A percentile compares a stretch with the other conserved stretches of the same genome.
Evolutionary conservation across 53 echinoderm and acorn worm species (phyloP).

Genomic region (Paracentrotus lividus): DNA sequence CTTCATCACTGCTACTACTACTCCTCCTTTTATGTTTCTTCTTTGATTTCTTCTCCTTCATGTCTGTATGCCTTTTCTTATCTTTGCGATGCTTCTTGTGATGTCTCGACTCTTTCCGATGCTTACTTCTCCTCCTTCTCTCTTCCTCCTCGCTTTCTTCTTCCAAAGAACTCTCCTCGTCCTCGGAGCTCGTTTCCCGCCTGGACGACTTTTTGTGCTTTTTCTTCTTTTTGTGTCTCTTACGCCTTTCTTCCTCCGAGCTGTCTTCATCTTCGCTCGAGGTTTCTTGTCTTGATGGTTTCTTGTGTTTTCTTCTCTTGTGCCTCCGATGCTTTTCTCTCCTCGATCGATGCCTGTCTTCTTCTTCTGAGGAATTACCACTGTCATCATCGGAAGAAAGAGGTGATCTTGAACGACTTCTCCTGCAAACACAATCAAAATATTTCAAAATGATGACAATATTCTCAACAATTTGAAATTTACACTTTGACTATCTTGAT

Average conservation of each 20-base stretch:
- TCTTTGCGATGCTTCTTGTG: slow-evolving; percentile 64
- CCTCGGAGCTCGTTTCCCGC: slow-evolving; percentile 1
- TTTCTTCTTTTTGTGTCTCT: slow-evolving; percentile 12
- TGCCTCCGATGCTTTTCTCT: not conserved
- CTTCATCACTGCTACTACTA: slow-evolving; percentile 9
- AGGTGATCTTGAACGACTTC: slow-evolving; percentile 33
- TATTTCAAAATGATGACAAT: not conserved
- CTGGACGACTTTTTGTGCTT: slow-evolving; percentile 32
- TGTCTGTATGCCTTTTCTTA: slow-evolving; percentile 18
- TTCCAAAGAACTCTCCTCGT: slow-evolving; percentile 13
- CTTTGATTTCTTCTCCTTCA: slow-evolving; percentile 31
- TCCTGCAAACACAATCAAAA: not conserved
- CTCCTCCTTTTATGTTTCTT: slow-evolving; percentile 14
- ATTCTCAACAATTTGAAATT: not conserved
- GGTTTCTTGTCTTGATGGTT: not conserved
- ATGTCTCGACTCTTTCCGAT: slow-evolving; percentile 51
- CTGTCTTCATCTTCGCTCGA: slow-evolving; percentile 20
- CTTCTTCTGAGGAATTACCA: slow-evolving; percentile 41
- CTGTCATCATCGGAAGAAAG: slow-evolving; percentile 51
- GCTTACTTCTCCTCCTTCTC: not conserved
- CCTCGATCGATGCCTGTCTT: not conserved
- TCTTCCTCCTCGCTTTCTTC: slow-evolving; percentile 28
- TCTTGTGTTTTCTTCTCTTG: slow-evolving; percentile 60
- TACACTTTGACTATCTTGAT: no score
- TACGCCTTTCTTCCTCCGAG: slow-evolving; percentile 12